phyloP scores from a whole-genome alignment of 2,113 vertebrate species.

The Otus sunia region DNA sequence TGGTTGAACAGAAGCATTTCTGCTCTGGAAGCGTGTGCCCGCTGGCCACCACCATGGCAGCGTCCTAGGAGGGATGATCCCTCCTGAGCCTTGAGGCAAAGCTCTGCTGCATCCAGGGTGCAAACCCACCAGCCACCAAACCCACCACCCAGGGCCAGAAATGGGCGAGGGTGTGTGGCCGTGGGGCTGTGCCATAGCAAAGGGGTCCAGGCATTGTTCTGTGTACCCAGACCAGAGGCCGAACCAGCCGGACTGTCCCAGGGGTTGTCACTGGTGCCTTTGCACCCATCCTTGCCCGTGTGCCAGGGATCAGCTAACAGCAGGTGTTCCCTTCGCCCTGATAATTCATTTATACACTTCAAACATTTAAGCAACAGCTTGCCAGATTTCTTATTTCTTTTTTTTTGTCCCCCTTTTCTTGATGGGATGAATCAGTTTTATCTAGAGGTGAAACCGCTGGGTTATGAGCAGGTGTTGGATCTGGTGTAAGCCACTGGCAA shows the following conservation, averaged over 20 bases:
- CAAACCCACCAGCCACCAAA: not conserved
- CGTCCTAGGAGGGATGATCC: not conserved
- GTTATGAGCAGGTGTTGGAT: not conserved
- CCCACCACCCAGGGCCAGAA: not conserved
- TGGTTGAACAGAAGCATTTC: not conserved
- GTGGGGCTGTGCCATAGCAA: not conserved
- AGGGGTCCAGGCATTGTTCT: accelerated
- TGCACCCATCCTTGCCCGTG: accelerated
- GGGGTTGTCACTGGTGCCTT: not conserved
- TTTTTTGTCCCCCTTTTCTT: not conserved
- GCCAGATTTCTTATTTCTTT: not conserved
- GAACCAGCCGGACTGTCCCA: not conserved
- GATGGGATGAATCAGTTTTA: not conserved
- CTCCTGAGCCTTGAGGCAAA: not conserved
- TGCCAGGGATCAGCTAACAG: not conserved
- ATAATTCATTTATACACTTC: not conserved
- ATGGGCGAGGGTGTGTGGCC: accelerated
- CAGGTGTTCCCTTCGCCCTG: not conserved
- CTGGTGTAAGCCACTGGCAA: accelerated
- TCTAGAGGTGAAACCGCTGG: not conserved
- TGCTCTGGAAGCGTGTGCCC: not conserved
- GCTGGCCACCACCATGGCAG: not conserved
- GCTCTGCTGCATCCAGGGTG: not conserved
- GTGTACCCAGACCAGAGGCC: not conserved
- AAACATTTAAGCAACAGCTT: not conserved